A percentile compares a stretch with the other conserved stretches of the same genome.
phyloP scores from a whole-genome alignment of 2,113 vertebrate genomes.

The Nettapus auritus region DNA sequence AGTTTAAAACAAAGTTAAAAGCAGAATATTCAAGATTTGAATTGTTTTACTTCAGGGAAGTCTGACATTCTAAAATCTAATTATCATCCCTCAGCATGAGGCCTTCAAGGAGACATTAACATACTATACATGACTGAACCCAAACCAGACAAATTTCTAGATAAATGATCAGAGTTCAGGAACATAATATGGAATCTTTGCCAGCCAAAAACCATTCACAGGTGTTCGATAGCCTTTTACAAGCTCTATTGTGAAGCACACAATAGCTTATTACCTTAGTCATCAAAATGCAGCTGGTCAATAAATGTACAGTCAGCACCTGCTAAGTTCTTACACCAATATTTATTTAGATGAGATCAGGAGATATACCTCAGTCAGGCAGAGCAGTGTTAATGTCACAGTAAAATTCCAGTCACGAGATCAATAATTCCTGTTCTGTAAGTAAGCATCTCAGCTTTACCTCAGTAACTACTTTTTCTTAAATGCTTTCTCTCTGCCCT shows the following conservation, averaged over 20 bases:
- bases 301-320: constrained; percentile 4
- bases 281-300: constrained; percentile 22
- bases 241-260: constrained; percentile 1
- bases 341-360: not conserved
- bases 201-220: not conserved
- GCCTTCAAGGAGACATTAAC: not conserved
- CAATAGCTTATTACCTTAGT: constrained; percentile 8
- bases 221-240: not conserved
- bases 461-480: not conserved
- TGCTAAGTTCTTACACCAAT: not conserved
- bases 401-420: not conserved
- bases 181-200: not conserved
- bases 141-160: constrained; percentile 19
- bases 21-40: not conserved
- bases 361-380: not conserved
- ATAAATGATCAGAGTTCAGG: constrained; percentile 7
- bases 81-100: not conserved
- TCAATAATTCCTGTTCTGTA: not conserved
- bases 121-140: not conserved
- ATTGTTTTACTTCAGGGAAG: not conserved
- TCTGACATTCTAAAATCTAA: constrained; percentile 16
- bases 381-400: not conserved
- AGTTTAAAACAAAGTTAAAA: not conserved
- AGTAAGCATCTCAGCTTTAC: not conserved
- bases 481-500: not conserved